Percentiles rank a stretch among this genome's conserved stretches.
phyloP scores from a whole-genome alignment of 37 sponge, comb jelly and placozoan genomes.

The Ephydatia muelleri region DNA sequence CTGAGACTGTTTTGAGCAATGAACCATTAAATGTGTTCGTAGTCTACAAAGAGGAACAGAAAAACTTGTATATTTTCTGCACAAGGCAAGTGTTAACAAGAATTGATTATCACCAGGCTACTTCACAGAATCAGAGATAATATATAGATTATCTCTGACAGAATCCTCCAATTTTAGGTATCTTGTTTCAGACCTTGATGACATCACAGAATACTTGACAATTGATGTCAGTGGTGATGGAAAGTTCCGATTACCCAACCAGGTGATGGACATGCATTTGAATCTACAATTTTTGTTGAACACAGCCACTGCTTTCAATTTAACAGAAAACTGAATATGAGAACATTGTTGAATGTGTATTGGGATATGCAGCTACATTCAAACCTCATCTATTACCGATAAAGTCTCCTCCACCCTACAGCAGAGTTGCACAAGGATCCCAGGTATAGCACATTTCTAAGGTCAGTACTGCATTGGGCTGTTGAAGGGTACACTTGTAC shows the following conservation, averaged over 20 bases:
- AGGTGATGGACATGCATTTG: not conserved
- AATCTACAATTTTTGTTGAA: not conserved
- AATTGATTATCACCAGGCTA: not conserved
- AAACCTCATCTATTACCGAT: not conserved
- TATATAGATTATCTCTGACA: too few relatives aligned
- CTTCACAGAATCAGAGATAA: not conserved
- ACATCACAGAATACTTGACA: not conserved
- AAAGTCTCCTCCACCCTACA: not conserved
- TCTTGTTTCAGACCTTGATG: not conserved
- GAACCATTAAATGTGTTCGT: not conserved
- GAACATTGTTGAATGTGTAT: not conserved
- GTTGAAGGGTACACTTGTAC: too few relatives aligned
- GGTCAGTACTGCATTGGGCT: too few relatives aligned
- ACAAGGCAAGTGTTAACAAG: not conserved
- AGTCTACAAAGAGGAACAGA: not conserved
- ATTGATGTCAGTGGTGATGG: not conserved
- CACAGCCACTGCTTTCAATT: not conserved
- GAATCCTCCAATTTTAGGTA: not conserved
- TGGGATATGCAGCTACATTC: not conserved
- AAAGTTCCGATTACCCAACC: not conserved
- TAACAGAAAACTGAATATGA: not conserved
- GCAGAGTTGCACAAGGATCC: not conserved
- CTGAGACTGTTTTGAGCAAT: not conserved
- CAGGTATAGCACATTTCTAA: too few relatives aligned
- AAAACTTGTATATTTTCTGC: not conserved